Evolutionary conservation across 2,888 invertebrate species (phyloP).

Genomic region (Lathronympha strigana): DNA sequence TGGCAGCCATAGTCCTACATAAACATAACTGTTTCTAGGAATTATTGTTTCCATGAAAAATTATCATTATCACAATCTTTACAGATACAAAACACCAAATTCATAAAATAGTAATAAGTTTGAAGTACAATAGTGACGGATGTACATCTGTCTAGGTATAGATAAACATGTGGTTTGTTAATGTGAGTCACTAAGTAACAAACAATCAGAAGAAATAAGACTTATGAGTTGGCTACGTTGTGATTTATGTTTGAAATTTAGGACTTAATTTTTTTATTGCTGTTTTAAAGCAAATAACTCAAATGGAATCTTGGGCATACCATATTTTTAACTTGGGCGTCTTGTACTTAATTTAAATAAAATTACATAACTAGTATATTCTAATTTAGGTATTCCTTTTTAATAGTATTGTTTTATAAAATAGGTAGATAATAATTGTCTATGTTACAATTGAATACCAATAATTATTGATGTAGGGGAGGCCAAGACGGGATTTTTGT

Average conservation of each 20-base stretch:
- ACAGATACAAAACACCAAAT: conserved; percentile 14
- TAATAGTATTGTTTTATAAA: neutral
- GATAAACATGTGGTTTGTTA: neutral
- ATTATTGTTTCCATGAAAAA: conserved; percentile 2
- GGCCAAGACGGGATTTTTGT: too few species aligned
- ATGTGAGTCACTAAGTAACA: too few species aligned
- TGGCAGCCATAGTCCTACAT: too few species aligned
- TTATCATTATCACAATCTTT: conserved; percentile 11
- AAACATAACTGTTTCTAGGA: too few species aligned
- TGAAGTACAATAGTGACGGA: neutral
- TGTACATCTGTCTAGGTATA: too few species aligned
- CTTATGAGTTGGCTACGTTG: neutral
- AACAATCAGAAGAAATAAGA: too few species aligned
- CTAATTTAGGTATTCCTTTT: conserved; percentile 2
- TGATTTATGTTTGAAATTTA: neutral
- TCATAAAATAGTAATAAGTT: conserved; percentile 22
- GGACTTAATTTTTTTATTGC: conserved; percentile 2
- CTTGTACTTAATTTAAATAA: conserved; percentile 26
- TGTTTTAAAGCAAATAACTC: conserved; percentile 22
- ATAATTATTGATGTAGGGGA: too few species aligned
- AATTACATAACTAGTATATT: too few species aligned
- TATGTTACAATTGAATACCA: neutral
- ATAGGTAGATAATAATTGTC: neutral
- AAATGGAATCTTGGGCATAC: neutral
- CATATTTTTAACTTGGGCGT: conserved; percentile 10